These are phyloP conservation scores for Wiebesia pumilae DNA, from an alignment of 1,140 invertebrate species.

Conservation along the genomic window DNA sequence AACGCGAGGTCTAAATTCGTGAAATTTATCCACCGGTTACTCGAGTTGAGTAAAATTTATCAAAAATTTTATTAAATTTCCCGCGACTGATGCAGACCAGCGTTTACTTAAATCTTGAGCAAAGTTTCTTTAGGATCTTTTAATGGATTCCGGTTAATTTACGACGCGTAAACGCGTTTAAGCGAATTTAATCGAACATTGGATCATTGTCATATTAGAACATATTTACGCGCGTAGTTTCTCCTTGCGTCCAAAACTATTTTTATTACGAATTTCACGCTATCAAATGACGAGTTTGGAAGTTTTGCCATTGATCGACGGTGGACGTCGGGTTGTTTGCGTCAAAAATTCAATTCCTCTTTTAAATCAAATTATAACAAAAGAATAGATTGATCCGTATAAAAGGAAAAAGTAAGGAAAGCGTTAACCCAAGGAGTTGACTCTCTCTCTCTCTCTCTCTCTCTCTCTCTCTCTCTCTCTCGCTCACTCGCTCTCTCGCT, in stretches of 20 bases:
- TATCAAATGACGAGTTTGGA: too few relatives aligned
- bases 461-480: too few relatives aligned
- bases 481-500: too few relatives aligned
- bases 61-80: neutral
- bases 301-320: neutral
- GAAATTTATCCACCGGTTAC: neutral
- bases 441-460: too few relatives aligned
- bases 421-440: too few relatives aligned
- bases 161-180: neutral
- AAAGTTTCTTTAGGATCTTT: slow-evolving; percentile 2
- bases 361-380: too few relatives aligned
- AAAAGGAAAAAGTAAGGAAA: too few relatives aligned
- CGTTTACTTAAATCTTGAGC: neutral
- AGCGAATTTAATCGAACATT: neutral
- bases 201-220: neutral
- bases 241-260: neutral
- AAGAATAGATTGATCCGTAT: too few relatives aligned
- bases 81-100: neutral
- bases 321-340: neutral
- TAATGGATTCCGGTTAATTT: neutral
- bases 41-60: neutral
- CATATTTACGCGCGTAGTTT: neutral
- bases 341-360: neutral
- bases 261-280: neutral
- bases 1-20: neutral